Evolutionary conservation across 2,888 invertebrate species (phyloP), one percentile per base, ranked within the genome.

Genomic region (Serrognathus titanus): DNA sequence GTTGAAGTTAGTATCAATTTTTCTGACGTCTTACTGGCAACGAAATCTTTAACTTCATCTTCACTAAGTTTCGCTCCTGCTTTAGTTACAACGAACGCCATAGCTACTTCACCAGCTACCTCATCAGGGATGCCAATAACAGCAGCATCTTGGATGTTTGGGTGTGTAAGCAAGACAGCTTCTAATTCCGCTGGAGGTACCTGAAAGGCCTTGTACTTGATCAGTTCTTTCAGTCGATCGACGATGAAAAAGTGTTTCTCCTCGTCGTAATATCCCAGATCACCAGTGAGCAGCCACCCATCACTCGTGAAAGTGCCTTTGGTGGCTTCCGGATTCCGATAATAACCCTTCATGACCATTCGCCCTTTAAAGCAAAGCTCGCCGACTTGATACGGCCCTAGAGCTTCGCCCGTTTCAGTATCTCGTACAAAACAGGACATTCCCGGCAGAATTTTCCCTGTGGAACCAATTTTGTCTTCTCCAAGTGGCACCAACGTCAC

Each of bases 151-250:
- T 83, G 82, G 49, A 94, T 84, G 52, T 82, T 83, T 0, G 83
- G 79, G 78, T 90, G 85, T 38, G 84, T 84, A 51, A 92, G 77
- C 39, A 95, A 75, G 48, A 94, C 69, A 11, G 86, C 86, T 76
- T 95, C 94, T 39, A 95, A 76, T 78, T 94, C 94, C 1, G 94
- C 93, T 2, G 94, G 94, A 0, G 94, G 39, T 8, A 91, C 90
- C 83, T 91, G 88, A 69, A 86, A 89, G 41, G 88, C 93, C 75
- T 94, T 94, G 71, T 92, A 93, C 75, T 95, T 95, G 69, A 95
- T 94, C 24, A 95, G 83, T 72, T 94, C 94, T 73, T 95, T 95
- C 13, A 93, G 78, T 58, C 95, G 80, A 74, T 94, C 94, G 1
- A 93, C 89, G 61, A 94, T 85, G 69, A 83, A 93, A 75, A 92